Evolutionary conservation across 2,113 vertebrate species (phyloP), one percentile per base, ranked within the genome.

Genomic region (Heteronetta atricapilla): DNA sequence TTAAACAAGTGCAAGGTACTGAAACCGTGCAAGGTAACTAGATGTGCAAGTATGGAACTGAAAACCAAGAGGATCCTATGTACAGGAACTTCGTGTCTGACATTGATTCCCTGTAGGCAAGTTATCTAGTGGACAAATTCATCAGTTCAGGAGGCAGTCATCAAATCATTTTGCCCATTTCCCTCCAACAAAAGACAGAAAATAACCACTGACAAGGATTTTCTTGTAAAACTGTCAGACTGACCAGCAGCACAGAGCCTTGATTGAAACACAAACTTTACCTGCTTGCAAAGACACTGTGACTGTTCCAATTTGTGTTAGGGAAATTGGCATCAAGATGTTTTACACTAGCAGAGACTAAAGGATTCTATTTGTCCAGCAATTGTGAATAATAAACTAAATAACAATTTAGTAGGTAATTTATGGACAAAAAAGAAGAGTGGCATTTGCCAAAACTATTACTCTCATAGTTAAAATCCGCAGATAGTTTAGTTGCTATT

Each of bases 371-470:
- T 96, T 95, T 96, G 70, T 42, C 48, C 44, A 73, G 86, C 58
- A 93, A 88, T 92, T 94, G 77, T 53, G 86, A 76, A 53, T 88
- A 90, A 91, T 84, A 93, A 95, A 93, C 36, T 53, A 87, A 91
- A 53, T 86, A 74, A 83, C 68, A 94, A 56, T 88, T 88, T 96
- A 82, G 85, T 88, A 82, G 72, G 93, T n/a, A 62, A 82, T 91
- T 95, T 85, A 88, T 46, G 34, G 42, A 79, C 58, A 62, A 50
- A 88, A 94, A 86, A 91, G 31, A 91, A 73, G 55, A 55, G 16
- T 55, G 46, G 70, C 42, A 80, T 93, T 89, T 96, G 75, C 78
- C 75, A 60, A 48, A 93, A 74, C 60, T 72, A n/a, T 95, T 92
- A 92, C 93, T 96, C 91, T 86, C 79, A 29, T 55, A 67, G 52